phyloP scores from a whole-genome alignment of 2,113 vertebrate species.

The Asarcornis scutulata region DNA sequence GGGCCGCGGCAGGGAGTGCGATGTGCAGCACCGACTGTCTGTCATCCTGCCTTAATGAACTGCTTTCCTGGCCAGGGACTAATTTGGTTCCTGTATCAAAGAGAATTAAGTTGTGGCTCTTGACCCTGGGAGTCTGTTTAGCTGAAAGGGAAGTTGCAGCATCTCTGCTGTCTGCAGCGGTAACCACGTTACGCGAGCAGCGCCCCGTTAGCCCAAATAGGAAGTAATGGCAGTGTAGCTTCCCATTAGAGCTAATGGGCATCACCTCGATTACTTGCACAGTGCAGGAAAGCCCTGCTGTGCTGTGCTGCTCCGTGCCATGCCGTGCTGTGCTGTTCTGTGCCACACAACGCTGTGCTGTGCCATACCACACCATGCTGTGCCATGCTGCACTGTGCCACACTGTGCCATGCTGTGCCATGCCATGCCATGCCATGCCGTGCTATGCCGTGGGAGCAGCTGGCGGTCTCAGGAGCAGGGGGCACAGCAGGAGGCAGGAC shows the following conservation, averaged over 20 bases:
- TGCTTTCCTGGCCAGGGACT: not conserved
- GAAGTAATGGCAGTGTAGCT: not conserved
- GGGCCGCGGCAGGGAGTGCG: rapidly evolving
- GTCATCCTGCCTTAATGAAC: not conserved
- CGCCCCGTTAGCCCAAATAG: not conserved
- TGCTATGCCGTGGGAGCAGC: not conserved
- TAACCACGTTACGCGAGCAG: not conserved
- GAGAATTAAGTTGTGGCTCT: not conserved
- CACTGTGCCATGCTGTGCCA: not conserved
- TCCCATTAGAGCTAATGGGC: constrained; percentile 45
- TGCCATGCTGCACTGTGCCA: not conserved
- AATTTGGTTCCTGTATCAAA: not conserved
- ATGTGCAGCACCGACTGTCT: rapidly evolving
- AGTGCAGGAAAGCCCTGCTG: rapidly evolving
- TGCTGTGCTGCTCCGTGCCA: too few species aligned
- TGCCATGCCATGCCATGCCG: not conserved
- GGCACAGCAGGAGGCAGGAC: not conserved
- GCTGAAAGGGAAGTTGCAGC: not conserved
- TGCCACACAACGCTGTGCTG: too few species aligned
- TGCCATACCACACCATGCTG: too few species aligned
- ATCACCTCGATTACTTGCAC: not conserved
- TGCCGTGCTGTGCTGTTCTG: not conserved
- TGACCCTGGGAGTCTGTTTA: not conserved
- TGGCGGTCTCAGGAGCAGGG: not conserved
- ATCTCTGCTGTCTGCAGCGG: not conserved